phyloP scores from a whole-genome alignment of 2,888 invertebrate species.

The Rutpela maculata region DNA sequence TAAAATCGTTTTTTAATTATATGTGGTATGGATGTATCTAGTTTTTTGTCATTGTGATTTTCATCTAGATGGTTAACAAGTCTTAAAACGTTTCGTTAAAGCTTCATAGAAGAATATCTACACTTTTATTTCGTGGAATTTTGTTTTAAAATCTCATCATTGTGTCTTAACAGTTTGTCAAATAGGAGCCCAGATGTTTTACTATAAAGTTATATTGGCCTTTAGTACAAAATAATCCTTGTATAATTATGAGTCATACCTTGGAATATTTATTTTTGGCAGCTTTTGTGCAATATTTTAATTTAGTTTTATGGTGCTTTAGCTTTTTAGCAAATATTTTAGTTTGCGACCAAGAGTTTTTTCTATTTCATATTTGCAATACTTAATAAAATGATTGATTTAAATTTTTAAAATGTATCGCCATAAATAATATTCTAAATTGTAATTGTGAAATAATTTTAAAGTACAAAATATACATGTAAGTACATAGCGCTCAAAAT shows the following conservation, averaged over 20 bases:
- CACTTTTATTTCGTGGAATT: too few species aligned
- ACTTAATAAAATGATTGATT: slow-evolving; percentile 11
- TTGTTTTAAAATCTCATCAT: too few species aligned
- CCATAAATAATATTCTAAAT: slow-evolving; percentile 8
- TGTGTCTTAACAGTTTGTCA: too few species aligned
- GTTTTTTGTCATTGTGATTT: too few species aligned
- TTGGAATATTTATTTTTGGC: background rate
- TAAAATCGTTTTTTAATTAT: too few species aligned
- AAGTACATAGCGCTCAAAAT: slow-evolving; percentile 25
- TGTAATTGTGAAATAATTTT: background rate
- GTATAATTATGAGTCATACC: background rate
- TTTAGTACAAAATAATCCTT: background rate
- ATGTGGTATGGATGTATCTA: too few species aligned
- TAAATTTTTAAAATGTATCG: background rate
- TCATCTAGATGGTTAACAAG: too few species aligned
- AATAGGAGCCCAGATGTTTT: too few species aligned
- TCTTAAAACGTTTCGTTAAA: too few species aligned
- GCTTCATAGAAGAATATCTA: too few species aligned
- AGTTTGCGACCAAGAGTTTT: background rate
- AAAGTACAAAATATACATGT: slow-evolving; percentile 28
- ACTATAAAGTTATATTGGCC: background rate
- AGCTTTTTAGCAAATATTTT: slow-evolving; percentile 10
- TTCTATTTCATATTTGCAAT: slow-evolving; percentile 5
- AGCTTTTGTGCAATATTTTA: slow-evolving; percentile 35
- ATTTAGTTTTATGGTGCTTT: slow-evolving; percentile 12